A percentile compares a stretch with the other conserved stretches of the same genome.
These are phyloP conservation scores for Hipparchia semele DNA, from an alignment of 2,888 invertebrate species.

Conservation along the genomic window DNA sequence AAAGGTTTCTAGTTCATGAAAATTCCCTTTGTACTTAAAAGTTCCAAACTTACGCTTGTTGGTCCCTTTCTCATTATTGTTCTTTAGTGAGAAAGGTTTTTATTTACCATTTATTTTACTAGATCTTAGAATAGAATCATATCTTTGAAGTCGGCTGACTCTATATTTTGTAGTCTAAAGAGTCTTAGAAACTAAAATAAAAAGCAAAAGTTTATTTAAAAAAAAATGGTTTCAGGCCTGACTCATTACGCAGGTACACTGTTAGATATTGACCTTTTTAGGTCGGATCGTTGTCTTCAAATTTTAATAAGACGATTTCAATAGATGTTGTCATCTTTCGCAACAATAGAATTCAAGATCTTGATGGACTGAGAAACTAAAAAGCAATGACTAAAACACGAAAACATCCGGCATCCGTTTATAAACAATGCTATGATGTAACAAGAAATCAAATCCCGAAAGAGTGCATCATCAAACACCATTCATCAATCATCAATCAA, in stretches of 20 bases:
- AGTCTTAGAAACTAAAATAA: no score
- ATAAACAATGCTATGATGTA: not conserved
- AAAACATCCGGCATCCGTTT: constrained; percentile 13
- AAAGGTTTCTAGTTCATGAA: no score
- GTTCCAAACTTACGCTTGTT: no score
- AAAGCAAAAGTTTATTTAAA: not conserved
- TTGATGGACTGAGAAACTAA: constrained; percentile 4
- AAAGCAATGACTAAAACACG: constrained; percentile 10
- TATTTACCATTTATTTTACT: no score
- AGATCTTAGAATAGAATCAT: no score
- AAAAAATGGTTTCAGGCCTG: not conserved
- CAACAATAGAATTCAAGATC: constrained; percentile 13
- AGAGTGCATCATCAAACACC: not conserved
- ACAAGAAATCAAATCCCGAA: not conserved
- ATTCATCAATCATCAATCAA: not conserved
- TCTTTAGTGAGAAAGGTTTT: no score
- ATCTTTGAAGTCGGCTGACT: no score
- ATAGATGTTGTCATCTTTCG: not conserved
- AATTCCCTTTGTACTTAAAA: no score
- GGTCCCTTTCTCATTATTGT: no score
- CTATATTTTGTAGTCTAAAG: no score
- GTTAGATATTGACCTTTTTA: not conserved
- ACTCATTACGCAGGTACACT: not conserved
- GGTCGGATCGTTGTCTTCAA: not conserved
- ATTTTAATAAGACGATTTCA: not conserved